These are phyloP conservation scores for Melanophora roralis DNA, from an alignment of 2,888 invertebrate species.

Conservation along the genomic window DNA sequence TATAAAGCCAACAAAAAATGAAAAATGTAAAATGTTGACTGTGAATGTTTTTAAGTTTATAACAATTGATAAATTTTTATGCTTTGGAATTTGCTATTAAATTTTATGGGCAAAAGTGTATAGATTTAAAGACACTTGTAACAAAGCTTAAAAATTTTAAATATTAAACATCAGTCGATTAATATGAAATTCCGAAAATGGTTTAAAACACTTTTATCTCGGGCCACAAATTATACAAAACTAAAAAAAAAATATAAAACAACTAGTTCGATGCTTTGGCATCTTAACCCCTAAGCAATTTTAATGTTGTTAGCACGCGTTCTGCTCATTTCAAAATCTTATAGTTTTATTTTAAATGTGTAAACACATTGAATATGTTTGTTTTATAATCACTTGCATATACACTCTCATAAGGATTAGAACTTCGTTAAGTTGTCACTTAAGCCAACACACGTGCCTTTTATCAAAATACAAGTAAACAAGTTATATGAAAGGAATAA, in stretches of 20 bases:
- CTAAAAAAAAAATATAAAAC: too few species aligned
- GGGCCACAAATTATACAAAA: too few species aligned
- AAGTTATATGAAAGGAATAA: neutral
- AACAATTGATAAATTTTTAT: neutral
- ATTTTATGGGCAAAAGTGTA: too few species aligned
- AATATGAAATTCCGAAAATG: too few species aligned
- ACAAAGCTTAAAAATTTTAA: too few species aligned
- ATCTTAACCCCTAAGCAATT: neutral
- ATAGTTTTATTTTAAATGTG: neutral
- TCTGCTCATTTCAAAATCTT: neutral
- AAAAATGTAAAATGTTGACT: neutral
- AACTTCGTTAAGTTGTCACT: slow-evolving; percentile 61
- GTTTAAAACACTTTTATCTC: too few species aligned
- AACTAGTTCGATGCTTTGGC: too few species aligned
- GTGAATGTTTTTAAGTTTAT: neutral
- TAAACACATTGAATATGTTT: neutral
- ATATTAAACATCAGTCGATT: too few species aligned
- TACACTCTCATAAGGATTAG: slow-evolving; percentile 59
- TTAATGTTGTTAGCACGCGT: neutral
- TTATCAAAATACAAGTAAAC: neutral
- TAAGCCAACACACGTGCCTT: slow-evolving; percentile 64
- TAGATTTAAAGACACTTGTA: too few species aligned
- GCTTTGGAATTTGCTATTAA: neutral
- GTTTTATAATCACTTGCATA: neutral
- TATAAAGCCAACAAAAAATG: neutral